phyloP scores from a whole-genome alignment of 2,797 vertebrate species.

The Falco naumanni region DNA sequence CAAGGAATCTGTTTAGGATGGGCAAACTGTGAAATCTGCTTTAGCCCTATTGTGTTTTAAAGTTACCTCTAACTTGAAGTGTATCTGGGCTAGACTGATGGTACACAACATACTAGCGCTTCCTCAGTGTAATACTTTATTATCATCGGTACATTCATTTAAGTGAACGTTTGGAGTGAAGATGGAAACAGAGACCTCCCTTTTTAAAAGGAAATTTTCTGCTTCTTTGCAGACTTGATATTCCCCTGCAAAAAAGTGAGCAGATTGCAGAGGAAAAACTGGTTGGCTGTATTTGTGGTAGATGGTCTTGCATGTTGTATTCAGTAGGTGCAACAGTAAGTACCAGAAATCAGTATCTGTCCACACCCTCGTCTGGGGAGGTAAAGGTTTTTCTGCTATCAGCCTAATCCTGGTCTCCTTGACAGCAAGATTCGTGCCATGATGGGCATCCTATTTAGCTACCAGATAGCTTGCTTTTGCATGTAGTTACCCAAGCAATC shows the following conservation, averaged over 20 bases:
- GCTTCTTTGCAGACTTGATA: neutral
- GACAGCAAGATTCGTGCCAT: neutral
- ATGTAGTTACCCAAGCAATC: neutral
- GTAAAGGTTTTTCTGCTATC: neutral
- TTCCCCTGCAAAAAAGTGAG: neutral
- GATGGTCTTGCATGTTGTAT: accelerated
- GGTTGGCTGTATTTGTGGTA: neutral
- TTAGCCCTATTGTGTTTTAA: neutral
- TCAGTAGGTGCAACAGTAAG: neutral
- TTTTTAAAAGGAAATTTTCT: neutral
- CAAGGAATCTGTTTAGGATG: neutral
- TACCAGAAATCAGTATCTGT: neutral
- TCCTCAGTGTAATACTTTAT: neutral
- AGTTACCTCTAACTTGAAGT: neutral
- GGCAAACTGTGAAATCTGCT: neutral
- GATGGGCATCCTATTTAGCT: neutral
- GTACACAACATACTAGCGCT: neutral
- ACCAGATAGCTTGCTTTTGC: neutral
- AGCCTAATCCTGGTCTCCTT: neutral
- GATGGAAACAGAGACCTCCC: neutral
- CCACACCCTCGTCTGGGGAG: neutral
- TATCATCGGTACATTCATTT: neutral
- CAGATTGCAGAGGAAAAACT: neutral
- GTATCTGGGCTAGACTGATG: neutral
- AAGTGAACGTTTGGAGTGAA: neutral